These are phyloP conservation scores for Glaucomys volans DNA, from an alignment of 2,113 vertebrate species.

Conservation along the genomic window DNA sequence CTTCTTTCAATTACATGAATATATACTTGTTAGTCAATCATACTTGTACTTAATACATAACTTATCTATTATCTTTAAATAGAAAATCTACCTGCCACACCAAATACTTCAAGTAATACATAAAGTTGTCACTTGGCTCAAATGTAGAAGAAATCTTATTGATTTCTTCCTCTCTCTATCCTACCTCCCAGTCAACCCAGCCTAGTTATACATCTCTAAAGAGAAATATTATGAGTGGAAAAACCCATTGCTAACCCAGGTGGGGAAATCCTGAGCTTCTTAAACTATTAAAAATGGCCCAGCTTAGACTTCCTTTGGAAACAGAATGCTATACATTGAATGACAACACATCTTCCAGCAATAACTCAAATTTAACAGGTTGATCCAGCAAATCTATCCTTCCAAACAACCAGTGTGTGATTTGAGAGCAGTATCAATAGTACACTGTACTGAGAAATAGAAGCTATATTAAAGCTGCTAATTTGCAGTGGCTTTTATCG, in stretches of 20 bases:
- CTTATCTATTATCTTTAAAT: not conserved
- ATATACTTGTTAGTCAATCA: not conserved
- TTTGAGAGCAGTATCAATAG: not conserved
- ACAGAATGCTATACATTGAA: not conserved
- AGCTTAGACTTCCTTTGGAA: conserved; percentile 39
- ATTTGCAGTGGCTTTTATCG: conserved; percentile 54
- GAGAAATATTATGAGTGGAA: not conserved
- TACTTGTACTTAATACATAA: conserved; percentile 27
- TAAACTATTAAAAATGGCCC: not conserved
- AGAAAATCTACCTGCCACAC: not conserved
- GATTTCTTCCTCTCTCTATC: not conserved
- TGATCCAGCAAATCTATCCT: not conserved
- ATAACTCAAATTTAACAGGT: conserved; percentile 11
- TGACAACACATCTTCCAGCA: not conserved
- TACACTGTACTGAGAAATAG: not conserved
- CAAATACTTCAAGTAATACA: not conserved
- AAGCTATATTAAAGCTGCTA: conserved; percentile 13
- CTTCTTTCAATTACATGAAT: not conserved
- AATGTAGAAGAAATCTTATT: not conserved
- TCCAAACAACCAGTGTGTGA: not conserved
- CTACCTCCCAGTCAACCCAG: not conserved
- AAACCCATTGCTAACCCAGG: not conserved
- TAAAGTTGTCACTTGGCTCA: not conserved
- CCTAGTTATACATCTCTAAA: not conserved
- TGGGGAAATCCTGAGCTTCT: conserved; percentile 26